Evolutionary conservation across 2,888 invertebrate genomes (phyloP).

Genomic region (Philonicus albiceps): DNA sequence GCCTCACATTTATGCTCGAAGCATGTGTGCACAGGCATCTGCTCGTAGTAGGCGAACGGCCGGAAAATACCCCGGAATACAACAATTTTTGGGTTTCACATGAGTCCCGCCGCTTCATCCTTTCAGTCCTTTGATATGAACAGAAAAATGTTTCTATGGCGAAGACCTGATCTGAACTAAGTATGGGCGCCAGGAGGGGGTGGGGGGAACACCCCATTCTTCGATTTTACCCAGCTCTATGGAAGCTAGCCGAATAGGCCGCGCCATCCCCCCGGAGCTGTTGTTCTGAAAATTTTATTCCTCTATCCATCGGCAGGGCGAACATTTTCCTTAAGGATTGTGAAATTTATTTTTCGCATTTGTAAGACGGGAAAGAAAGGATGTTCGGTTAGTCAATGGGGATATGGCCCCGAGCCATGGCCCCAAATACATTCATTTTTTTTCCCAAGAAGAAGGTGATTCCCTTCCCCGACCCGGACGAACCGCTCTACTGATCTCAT

Average conservation of each 20-base stretch:
- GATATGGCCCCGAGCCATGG: not conserved
- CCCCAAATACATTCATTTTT: not conserved
- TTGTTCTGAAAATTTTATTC: not conserved
- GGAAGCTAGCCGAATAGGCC: not conserved
- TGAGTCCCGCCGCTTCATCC: not conserved
- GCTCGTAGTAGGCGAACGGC: not conserved
- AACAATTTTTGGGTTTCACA: not conserved
- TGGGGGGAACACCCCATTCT: not conserved
- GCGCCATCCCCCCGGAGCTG: not conserved
- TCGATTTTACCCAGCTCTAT: not conserved
- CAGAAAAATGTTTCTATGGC: not conserved
- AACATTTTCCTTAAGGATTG: not conserved
- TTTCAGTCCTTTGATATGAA: not conserved
- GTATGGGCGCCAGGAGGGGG: not conserved
- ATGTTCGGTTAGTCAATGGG: not conserved
- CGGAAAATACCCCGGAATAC: not conserved
- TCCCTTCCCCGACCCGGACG: not conserved
- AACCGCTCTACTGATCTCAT: not conserved
- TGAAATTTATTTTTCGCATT: not conserved
- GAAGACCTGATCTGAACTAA: not conserved
- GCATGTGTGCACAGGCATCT: not conserved
- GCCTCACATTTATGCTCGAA: not conserved
- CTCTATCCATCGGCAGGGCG: not conserved
- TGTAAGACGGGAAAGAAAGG: not conserved
- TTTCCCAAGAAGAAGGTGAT: not conserved